Conservation (phyloP, 2,113 vertebrate genomes). For the Raja brachyura region DNA sequence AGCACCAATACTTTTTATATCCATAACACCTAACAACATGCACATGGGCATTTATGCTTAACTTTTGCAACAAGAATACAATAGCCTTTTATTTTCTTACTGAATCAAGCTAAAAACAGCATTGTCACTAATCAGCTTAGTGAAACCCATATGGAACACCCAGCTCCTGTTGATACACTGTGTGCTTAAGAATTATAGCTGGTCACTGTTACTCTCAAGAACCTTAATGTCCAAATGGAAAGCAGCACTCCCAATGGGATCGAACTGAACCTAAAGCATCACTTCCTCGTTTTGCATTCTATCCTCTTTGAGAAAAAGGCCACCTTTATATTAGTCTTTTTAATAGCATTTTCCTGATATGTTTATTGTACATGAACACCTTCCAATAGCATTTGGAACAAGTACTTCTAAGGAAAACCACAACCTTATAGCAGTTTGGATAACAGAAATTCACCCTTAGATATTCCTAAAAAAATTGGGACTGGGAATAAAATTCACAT, state of each 20-base stretch:
- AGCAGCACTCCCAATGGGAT: neutral
- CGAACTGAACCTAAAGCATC: neutral
- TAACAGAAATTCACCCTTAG: no score
- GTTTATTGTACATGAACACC: neutral
- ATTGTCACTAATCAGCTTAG: neutral
- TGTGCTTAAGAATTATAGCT: neutral
- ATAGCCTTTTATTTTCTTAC: neutral
- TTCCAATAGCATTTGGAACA: neutral
- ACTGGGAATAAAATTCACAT: no score
- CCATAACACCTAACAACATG: neutral
- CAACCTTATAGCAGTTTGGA: no score
- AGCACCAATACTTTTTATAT: neutral
- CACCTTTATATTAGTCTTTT: neutral
- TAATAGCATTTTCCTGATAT: neutral
- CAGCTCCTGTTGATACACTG: neutral
- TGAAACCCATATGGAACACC: neutral
- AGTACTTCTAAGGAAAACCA: neutral
- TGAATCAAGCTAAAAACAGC: neutral
- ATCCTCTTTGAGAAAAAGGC: neutral
- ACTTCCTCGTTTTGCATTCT: neutral
- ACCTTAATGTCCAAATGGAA: neutral
- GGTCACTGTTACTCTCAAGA: neutral
- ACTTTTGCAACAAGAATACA: conserved; percentile 21
- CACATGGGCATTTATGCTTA: conserved; percentile 1
- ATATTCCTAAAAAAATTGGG: no score